Percentiles rank a stretch among this genome's conserved stretches.
phyloP scores from a whole-genome alignment of 2,797 vertebrate species.

The Silurus aristotelis region DNA sequence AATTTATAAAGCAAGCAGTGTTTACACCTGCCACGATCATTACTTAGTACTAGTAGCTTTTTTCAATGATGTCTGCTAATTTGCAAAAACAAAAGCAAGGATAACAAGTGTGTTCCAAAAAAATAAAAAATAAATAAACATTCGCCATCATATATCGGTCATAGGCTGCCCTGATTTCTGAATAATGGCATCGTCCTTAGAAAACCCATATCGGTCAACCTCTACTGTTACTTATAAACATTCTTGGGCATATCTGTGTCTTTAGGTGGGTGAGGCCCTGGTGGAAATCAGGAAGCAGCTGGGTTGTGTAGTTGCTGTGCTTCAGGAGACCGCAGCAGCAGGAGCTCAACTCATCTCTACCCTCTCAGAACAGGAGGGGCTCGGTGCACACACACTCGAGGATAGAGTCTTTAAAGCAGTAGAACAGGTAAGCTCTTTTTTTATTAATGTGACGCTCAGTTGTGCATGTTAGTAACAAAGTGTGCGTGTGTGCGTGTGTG shows the following conservation, averaged over 20 bases:
- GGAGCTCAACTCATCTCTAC: constrained; percentile 87
- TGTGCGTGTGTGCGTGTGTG: constrained; percentile 24
- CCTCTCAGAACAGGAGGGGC: constrained; percentile 85
- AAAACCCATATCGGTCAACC: no score
- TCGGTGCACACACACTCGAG: constrained; percentile 81
- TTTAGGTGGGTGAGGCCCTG: constrained; percentile 85
- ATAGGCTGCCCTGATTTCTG: no score
- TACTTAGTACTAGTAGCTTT: no score
- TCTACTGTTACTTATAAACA: not conserved
- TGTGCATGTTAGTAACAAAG: not conserved
- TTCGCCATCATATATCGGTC: no score
- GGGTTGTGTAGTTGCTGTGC: constrained; percentile 88
- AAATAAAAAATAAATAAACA: no score
- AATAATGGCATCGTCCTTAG: no score
- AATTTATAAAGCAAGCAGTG: no score
- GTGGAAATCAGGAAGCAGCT: constrained; percentile 88
- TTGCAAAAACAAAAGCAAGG: no score
- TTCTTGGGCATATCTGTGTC: not conserved
- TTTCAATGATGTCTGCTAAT: no score
- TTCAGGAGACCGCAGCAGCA: constrained; percentile 90
- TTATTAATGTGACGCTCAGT: no score
- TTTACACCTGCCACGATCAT: no score
- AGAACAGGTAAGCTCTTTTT: constrained; percentile 83
- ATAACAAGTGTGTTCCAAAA: no score
- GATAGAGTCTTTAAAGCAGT: constrained; percentile 84